Conservation (phyloP, 2,888 invertebrate species). For the Clivina fossor region DNA sequence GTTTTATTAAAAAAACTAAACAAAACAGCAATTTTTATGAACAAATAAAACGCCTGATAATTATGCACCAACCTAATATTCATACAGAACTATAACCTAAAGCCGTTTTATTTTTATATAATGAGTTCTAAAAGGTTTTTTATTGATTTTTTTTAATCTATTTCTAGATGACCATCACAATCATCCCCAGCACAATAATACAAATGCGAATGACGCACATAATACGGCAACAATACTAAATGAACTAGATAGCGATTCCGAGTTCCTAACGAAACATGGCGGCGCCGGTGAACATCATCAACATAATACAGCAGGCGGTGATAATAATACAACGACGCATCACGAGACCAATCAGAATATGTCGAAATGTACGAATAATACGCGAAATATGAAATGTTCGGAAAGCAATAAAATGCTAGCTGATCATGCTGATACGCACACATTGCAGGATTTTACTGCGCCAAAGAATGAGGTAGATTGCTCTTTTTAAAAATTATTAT, state of each 20-base stretch:
- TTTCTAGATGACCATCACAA: conserved; percentile 26
- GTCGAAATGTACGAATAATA: conserved; percentile 45
- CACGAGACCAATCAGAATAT: conserved; percentile 49
- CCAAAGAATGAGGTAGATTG: conserved; percentile 57
- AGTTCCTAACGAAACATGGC: conserved; percentile 36
- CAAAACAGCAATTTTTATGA: no score
- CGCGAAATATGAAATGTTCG: conserved; percentile 44
- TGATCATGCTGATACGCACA: conserved; percentile 53
- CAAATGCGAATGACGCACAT: conserved; percentile 35
- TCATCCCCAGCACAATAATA: conserved; percentile 11
- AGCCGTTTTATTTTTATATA: not conserved
- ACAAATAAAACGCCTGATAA: no score
- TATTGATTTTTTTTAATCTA: not conserved
- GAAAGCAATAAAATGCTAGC: conserved; percentile 50
- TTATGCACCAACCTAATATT: no score
- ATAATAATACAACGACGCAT: not conserved
- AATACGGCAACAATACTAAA: conserved; percentile 47
- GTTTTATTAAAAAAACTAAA: no score
- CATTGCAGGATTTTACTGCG: conserved; percentile 45
- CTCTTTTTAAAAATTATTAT: no score
- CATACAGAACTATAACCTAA: no score
- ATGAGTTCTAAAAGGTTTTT: not conserved
- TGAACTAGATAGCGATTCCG: conserved; percentile 45
- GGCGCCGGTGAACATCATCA: not conserved
- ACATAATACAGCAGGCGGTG: not conserved